Evolutionary conservation across 1,140 invertebrate genomes (phyloP), one percentile per base, ranked within the genome.

Genomic region (Pogonognathellus flavescens): DNA sequence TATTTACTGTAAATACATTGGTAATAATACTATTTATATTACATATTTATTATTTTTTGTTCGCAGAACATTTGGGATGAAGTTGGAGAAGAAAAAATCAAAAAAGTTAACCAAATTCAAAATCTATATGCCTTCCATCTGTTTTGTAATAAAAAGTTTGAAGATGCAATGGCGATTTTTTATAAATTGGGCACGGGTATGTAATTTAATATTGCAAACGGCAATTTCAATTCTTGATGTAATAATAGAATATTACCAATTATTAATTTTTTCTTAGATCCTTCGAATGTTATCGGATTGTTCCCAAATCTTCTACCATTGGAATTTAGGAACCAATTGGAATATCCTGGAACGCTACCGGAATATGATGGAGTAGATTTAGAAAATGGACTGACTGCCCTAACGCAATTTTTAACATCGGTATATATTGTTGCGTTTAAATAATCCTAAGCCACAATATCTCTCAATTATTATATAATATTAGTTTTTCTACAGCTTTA

Each of bases 231-330:
- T 22, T 8, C 20, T n/a, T n/a, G n/a, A n/a, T n/a, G n/a, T n/a
- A n/a, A n/a, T n/a, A n/a, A n/a, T n/a, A n/a, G n/a, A 62, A 62
- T 62, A 62, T 9, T 22, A 8, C 60, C 60, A n/a, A 22, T 10
- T 7, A 6, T 76, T 50, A 11, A 76, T 76, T n/a, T 76, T 5
- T 4, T 13, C 6, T 70, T 89, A 93, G 97, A 99, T 92, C 96
- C 97, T 0, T 96, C 96, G 81, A 96, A 98, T 91, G 97, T 99
- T 0, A 99, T 99, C 88, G 94, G 96, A 85, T 91, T 99, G 13
- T 99, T 97, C 92, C 97, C 98, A 3, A 95, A 97, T 90, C 91
- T 98, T 59, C 92, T 98, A 84, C 95, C 95, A 0, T 94, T 94
- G 83, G 92, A 93, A 84, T 91, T 90, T 89, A 89, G 92, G n/a